Base-by-base conservation (phyloP, 2,888 invertebrate genomes). In the Eurois occulta region DNA sequence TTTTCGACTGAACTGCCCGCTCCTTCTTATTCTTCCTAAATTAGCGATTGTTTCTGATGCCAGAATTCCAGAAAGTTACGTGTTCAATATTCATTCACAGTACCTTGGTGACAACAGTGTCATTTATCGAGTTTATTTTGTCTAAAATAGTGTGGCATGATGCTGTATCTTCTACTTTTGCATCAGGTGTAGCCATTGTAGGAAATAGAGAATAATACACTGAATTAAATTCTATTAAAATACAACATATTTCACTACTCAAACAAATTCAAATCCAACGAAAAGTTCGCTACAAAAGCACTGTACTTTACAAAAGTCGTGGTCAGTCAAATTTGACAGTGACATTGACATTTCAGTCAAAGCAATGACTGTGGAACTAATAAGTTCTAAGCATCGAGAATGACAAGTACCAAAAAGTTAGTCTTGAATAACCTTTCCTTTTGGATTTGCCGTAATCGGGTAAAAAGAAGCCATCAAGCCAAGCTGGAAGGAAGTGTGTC, bases 31-130 rank as follows among this genome's bases (percentile, higher is more conserved):
- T 92, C 98, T 98, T 2, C 98, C 98, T 48, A 99, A 98, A 95
- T 99, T 98, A 1, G 99, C 98, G 86, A 99, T 97, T 0, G 99
- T 99, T 93, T 99, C 99, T 0, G 99, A 98, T 0, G 99, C 98
- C 73, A 99, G 97, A 79, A 98, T 0, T 99, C 98, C 73, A 99
- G 97, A 79, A 98, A 74, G 24, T 32, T 52, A 24, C 10, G 11
- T 65, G 66, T 64, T 16, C 7, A 55, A 0, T 69, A n/a, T 11
- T 48, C 13, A 16, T 60, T 18, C 1, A 35, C 0, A n/a, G 38
- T 90, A 95, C 95, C 94, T 95, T 95, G 4, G 93, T 93, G 48
- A 91, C 81, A 21, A 94, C 89, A 84, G 90, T 90, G 52, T 93
- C 93, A 74, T 91, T 93, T 75, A 91, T 93, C 46, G 95, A 92